These are phyloP conservation scores for Drosophila limbata DNA, from an alignment of 2,888 invertebrate genomes.

Conservation along the genomic window DNA sequence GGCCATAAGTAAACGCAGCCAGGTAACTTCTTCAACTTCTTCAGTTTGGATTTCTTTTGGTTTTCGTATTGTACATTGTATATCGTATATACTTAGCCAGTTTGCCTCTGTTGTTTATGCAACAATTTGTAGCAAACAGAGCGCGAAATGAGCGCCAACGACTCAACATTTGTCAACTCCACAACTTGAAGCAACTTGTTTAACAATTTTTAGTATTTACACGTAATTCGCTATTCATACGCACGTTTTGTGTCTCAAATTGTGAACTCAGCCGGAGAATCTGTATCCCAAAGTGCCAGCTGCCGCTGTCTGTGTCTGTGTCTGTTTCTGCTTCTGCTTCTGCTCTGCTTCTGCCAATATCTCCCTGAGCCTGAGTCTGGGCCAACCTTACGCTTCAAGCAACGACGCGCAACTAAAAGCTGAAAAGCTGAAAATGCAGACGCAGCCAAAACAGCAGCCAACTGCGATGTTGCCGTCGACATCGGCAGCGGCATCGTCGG, in stretches of 20 bases:
- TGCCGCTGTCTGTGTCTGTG: constrained; percentile 9
- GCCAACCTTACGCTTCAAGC: constrained; percentile 74
- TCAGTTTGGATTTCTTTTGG: constrained; percentile 1
- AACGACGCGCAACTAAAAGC: constrained; percentile 79
- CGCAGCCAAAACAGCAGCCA: constrained; percentile 61
- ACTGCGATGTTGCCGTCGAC: constrained; percentile 21
- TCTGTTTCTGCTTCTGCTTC: too few species aligned
- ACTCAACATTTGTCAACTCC: constrained; percentile 66
- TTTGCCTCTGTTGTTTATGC: constrained; percentile 55
- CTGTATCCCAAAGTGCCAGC: constrained; percentile 3
- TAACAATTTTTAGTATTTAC: constrained; percentile 45
- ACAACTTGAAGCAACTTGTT: constrained; percentile 46
- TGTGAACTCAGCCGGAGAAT: constrained; percentile 46
- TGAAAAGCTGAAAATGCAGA: constrained; percentile 69
- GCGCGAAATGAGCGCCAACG: constrained; percentile 74
- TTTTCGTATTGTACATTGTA: constrained; percentile 19
- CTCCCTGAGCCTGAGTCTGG: constrained; percentile 14
- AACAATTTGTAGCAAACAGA: constrained; percentile 77
- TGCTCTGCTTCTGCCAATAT: constrained; percentile 16
- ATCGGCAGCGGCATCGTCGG: constrained; percentile 15
- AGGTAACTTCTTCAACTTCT: constrained; percentile 40
- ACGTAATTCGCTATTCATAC: constrained; percentile 56
- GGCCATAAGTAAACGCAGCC: constrained; percentile 36
- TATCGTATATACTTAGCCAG: constrained; percentile 13
- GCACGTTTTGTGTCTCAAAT: constrained; percentile 52